Evolutionary conservation across 2,113 vertebrate species (phyloP), one percentile per base, ranked within the genome.

Genomic region (Eretmochelys imbricata): DNA sequence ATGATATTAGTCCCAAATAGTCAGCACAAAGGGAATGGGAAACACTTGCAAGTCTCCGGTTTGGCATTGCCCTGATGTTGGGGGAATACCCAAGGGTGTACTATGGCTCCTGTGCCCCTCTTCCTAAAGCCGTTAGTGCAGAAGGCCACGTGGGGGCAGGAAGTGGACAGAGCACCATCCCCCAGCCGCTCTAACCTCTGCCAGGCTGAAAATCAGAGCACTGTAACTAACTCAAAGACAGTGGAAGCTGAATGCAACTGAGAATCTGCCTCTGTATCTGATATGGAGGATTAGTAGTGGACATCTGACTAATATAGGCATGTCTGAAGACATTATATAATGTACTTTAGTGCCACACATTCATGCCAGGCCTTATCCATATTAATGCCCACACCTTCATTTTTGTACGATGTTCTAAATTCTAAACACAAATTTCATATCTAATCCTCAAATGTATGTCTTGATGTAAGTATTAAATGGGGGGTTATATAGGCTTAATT

Each of bases 1-100:
- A 86, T 80, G 72, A 55, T 86, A 75, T 78, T 88, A 62, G 87
- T 78, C 49, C 62, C 76, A 46, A 89, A 59, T 46, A 80, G 89
- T 51, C 10, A 51, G 22, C 78, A 79, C 16, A 69, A 82, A 85
- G 16, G 31, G 27, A 91, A 20, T 3, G 35, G 62, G 62, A 80
- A 89, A 95, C 84, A 53, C 62, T 75, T 80, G 49, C 87, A 57
- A 80, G 42, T 51, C 55, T 55, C 3, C 54, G 29, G 51, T 62
- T 88, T 49, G 92, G 72, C 94, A 86, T 69, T 1, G 1, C 57
- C 14, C 35, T 16, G 10, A 5, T 46, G 31, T 3, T 27, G 81
- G 11, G 5, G 0, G 31, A 20, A 35, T 35, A 10, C 14, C 27
- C 24, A 0, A 48, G 29, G 80, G 38, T 35, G 5, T 3, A 4